Base-by-base conservation (phyloP, 2,113 vertebrate genomes). In the Hemibates koningsi region DNA sequence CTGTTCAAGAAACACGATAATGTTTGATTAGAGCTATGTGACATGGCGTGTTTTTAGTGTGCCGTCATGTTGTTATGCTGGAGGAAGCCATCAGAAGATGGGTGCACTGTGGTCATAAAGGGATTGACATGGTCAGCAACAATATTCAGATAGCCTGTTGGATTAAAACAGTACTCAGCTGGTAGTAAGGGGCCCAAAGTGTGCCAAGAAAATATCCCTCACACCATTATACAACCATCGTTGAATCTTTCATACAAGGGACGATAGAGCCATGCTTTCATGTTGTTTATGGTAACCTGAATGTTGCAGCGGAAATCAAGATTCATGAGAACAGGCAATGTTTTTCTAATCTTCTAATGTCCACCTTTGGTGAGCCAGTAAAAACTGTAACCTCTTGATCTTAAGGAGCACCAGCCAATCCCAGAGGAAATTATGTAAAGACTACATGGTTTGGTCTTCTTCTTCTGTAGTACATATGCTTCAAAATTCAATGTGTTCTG, bases 321-420 rank as follows among this genome's bases (percentile, higher is more conserved):
- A 0, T 41, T 73, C 38, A 45, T 27, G 0, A 73, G 21, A 45
- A 27, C 21, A 45, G 41, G 21, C 21, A 11, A 48, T 29, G 3
- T 73, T 48, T 48, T 48, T 48, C 1, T 45, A 73, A 48, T 1
- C 41, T 73, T 73, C 14, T 48, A 73, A 48, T 73, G 21, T 17
- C 68, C 41, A 73, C 13, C 21, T 29, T 0, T 73, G 14, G 41
- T 73, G 68, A 48, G 4, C 41, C 41, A 73, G 36, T 24, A 24
- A 16, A 73, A 73, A 17, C 3, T 73, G 2, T 11, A 73, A 45
- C 41, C 41, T 45, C 41, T 17, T 73, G 68, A 43, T 43, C 13
- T 71, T 71, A 43, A 71, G 66, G 12, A 71, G n/a, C 7, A 43
- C n/a, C 38, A 43, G n/a, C 38, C 38, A 68, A 68, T 68, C 11